Evolutionary conservation across 2,888 invertebrate species (phyloP).

Genomic region (Blera fallax): DNA sequence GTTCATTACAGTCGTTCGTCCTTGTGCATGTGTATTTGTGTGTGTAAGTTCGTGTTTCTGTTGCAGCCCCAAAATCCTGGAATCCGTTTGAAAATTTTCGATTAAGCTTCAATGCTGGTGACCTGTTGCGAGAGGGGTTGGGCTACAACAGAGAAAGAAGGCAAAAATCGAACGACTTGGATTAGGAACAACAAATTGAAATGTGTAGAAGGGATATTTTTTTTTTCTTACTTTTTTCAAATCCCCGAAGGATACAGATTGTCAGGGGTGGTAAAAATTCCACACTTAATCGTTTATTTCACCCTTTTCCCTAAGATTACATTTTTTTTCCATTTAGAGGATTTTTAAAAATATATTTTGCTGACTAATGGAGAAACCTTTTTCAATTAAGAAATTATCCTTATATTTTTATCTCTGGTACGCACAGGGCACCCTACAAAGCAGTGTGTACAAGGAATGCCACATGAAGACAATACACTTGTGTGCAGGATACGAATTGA

Average conservation of each 20-base stretch:
- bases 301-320: slow-evolving; percentile 7
- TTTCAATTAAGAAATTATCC: slow-evolving; percentile 45
- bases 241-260: background rate
- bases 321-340: slow-evolving; percentile 21
- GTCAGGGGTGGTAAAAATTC: background rate
- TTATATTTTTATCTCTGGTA: slow-evolving; percentile 25
- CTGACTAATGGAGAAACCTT: slow-evolving; percentile 16
- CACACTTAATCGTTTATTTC: slow-evolving; percentile 2
- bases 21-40: background rate
- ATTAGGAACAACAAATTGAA: slow-evolving; percentile 18
- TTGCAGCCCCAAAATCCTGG: background rate
- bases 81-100: slow-evolving; percentile 15
- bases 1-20: slow-evolving; percentile 46
- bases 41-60: background rate
- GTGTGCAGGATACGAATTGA: slow-evolving; percentile 29
- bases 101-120: slow-evolving; percentile 25
- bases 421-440: background rate
- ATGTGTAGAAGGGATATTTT: background rate
- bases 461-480: slow-evolving; percentile 25
- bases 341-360: slow-evolving; percentile 27
- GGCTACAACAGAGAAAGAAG: background rate
- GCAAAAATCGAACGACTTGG: slow-evolving; percentile 18
- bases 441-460: background rate
- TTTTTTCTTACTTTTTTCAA: background rate
- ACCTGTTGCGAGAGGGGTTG: slow-evolving; percentile 57